Evolutionary conservation across 1,140 invertebrate genomes (phyloP).

Genomic region (Colletes gigas): DNA sequence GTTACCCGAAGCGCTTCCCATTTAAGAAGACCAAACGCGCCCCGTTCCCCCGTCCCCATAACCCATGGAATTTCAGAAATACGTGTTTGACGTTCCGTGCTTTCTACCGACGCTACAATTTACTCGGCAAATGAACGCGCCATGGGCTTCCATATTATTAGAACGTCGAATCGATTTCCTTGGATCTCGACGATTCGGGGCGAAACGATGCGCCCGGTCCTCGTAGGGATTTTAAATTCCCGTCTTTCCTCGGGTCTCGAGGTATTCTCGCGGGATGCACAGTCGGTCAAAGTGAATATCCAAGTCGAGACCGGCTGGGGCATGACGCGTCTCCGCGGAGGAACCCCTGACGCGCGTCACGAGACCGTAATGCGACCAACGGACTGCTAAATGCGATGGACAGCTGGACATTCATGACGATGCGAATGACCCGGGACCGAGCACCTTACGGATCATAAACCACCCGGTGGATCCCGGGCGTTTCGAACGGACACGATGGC

Average conservation of each 20-base stretch:
- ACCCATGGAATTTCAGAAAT: conserved; percentile 42
- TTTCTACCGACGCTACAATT: not conserved
- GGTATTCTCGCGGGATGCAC: conserved; percentile 14
- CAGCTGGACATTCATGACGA: conserved; percentile 53
- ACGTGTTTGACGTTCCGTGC: conserved; percentile 20
- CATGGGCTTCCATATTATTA: not conserved
- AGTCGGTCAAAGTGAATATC: conserved; percentile 44
- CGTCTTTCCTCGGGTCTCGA: not conserved
- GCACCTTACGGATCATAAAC: not conserved
- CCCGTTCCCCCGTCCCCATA: not conserved
- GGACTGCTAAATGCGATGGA: conserved; percentile 1
- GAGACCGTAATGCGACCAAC: not conserved
- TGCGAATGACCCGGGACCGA: conserved; percentile 9
- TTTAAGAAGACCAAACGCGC: conserved; percentile 37
- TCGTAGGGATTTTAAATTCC: conserved; percentile 26
- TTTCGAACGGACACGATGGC: no score
- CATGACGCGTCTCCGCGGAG: not conserved
- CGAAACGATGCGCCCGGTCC: no score
- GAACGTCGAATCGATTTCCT: not conserved
- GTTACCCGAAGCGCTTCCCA: conserved; percentile 28
- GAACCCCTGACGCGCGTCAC: not conserved
- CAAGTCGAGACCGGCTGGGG: not conserved
- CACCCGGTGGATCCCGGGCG: no score
- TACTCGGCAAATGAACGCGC: conserved; percentile 7
- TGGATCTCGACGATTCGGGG: no score